Evolutionary conservation across 2,888 invertebrate species (phyloP).

Genomic region (Scaptomyza flava): DNA sequence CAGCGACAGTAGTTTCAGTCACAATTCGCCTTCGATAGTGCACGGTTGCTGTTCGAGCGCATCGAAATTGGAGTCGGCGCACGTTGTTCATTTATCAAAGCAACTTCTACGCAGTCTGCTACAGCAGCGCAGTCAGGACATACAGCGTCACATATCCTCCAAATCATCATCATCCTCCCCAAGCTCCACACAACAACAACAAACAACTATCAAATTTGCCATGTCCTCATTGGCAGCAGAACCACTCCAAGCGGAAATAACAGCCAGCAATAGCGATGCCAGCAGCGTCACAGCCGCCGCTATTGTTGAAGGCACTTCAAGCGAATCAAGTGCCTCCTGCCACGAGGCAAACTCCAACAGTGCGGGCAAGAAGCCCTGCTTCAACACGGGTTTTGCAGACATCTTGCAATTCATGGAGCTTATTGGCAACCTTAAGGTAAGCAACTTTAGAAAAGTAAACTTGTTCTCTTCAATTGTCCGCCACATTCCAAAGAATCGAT

Average conservation of each 20-base stretch:
- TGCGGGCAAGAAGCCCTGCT: constrained; percentile 78
- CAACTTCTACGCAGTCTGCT: constrained; percentile 49
- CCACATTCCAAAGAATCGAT: constrained; percentile 50
- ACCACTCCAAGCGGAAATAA: constrained; percentile 66
- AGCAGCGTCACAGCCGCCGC: constrained; percentile 28
- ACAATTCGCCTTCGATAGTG: constrained; percentile 68
- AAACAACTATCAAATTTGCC: constrained; percentile 75
- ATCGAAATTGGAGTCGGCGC: constrained; percentile 65
- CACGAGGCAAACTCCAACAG: constrained; percentile 49
- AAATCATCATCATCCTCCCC: constrained; percentile 1
- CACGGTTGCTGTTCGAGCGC: constrained; percentile 65
- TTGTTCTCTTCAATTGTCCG: constrained; percentile 23
- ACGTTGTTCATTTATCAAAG: constrained; percentile 40
- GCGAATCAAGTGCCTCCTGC: constrained; percentile 33
- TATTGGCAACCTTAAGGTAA: constrained; percentile 90
- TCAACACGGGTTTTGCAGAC: constrained; percentile 80
- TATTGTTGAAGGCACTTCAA: constrained; percentile 42
- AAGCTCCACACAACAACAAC: constrained; percentile 56
- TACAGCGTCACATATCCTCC: constrained; percentile 64
- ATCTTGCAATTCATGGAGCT: constrained; percentile 88
- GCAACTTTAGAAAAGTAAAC: constrained; percentile 31
- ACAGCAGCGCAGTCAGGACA: constrained; percentile 67
- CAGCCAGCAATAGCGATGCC: constrained; percentile 31
- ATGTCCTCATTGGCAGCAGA: constrained; percentile 82
- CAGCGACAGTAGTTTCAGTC: constrained; percentile 65